Percentiles rank a stretch among this genome's conserved stretches.
These are phyloP conservation scores for Fragum whitleyi DNA, from an alignment of 2,888 invertebrate genomes.

Conservation along the genomic window DNA sequence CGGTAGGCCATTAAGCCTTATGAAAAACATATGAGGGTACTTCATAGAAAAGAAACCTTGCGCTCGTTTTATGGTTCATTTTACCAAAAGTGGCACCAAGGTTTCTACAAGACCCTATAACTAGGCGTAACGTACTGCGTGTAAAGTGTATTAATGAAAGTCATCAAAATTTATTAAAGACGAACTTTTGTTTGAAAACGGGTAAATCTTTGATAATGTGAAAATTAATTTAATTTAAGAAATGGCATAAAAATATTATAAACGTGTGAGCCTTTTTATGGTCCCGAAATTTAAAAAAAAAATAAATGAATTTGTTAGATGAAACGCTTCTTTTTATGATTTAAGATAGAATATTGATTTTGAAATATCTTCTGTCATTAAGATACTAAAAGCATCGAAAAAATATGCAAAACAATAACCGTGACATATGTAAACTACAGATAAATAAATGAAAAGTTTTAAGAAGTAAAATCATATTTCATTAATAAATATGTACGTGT, in stretches of 20 bases:
- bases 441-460: no score
- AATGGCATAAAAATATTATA: background rate
- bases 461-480: no score
- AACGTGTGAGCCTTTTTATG: no score
- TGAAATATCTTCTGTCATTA: no score
- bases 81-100: slow-evolving; percentile 34
- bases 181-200: slow-evolving; percentile 7
- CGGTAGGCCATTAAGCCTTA: slow-evolving; percentile 19
- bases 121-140: slow-evolving; percentile 23
- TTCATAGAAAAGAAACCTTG: slow-evolving; percentile 23
- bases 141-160: slow-evolving; percentile 7
- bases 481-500: no score
- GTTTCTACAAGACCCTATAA: background rate
- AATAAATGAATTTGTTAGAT: no score
- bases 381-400: no score
- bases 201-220: background rate
- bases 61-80: slow-evolving; percentile 38
- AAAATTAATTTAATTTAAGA: slow-evolving; percentile 1
- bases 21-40: slow-evolving; percentile 48
- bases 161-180: slow-evolving; percentile 23
- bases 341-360: no score
- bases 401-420: no score
- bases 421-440: no score
- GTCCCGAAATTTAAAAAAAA: no score
- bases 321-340: no score